These are phyloP conservation scores for Taenioides sp. DNA, from an alignment of 2,797 vertebrate genomes.

Conservation along the genomic window DNA sequence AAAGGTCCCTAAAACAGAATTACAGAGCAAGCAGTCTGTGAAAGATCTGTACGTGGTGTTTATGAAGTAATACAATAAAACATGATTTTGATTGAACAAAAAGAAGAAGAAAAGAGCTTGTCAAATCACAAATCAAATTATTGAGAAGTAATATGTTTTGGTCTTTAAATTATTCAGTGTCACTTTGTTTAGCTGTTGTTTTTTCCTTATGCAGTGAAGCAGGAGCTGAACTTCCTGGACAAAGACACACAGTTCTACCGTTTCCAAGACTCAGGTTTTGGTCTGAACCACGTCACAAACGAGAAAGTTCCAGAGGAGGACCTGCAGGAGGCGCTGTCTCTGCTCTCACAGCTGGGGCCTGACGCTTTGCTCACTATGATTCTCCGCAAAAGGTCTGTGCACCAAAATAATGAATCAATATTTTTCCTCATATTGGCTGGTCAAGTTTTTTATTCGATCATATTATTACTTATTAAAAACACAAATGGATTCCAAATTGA, in stretches of 20 bases:
- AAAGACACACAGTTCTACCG: constrained; percentile 92
- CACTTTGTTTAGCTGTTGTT: not conserved
- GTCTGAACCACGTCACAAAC: constrained; percentile 57
- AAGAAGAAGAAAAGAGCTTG: not conserved
- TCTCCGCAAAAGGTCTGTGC: constrained; percentile 88
- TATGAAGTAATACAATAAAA: too few relatives aligned
- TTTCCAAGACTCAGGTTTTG: constrained; percentile 79
- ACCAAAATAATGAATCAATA: too few relatives aligned
- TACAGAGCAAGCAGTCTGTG: too few relatives aligned
- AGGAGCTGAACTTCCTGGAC: constrained; percentile 92
- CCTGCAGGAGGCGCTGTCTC: constrained; percentile 83
- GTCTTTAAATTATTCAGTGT: not conserved
- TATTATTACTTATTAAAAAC: too few relatives aligned
- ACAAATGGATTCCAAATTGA: too few relatives aligned
- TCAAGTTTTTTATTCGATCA: too few relatives aligned
- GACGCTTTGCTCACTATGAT: constrained; percentile 93
- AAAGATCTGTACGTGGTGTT: too few relatives aligned
- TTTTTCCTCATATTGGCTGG: too few relatives aligned
- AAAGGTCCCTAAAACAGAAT: too few relatives aligned
- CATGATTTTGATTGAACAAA: too few relatives aligned
- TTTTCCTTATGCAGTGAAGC: constrained; percentile 80
- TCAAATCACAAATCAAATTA: not conserved
- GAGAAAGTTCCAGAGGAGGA: constrained; percentile 86
- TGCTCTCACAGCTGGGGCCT: constrained; percentile 89
- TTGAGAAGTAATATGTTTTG: not conserved